phyloP scores from a whole-genome alignment of 1,140 invertebrate genomes.

The Delia radicum region DNA sequence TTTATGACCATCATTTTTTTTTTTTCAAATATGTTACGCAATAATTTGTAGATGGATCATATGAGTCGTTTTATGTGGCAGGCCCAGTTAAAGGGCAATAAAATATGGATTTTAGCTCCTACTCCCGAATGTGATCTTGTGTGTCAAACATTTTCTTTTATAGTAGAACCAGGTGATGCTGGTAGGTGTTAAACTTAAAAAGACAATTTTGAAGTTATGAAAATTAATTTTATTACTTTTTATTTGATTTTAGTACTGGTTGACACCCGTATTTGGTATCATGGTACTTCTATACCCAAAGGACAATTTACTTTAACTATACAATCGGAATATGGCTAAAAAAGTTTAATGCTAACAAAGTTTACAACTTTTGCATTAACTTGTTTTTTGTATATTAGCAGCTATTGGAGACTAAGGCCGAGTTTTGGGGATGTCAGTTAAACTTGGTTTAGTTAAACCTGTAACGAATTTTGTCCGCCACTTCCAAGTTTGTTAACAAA shows the following conservation, averaged over 20 bases:
- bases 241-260: constrained; percentile 73
- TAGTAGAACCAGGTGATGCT: constrained; percentile 83
- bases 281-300: constrained; percentile 80
- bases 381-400: too few relatives aligned
- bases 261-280: constrained; percentile 92
- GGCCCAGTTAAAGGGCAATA: constrained; percentile 83
- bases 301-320: constrained; percentile 86
- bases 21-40: neutral
- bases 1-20: neutral
- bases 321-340: constrained; percentile 88
- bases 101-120: constrained; percentile 82
- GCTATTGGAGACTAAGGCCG: too few relatives aligned
- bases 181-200: constrained; percentile 58
- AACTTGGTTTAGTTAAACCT: too few relatives aligned
- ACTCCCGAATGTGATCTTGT: constrained; percentile 84
- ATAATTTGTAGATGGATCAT: constrained; percentile 76
- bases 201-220: constrained; percentile 34
- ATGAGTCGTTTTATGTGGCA: constrained; percentile 92
- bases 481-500: too few relatives aligned
- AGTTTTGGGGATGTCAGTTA: too few relatives aligned
- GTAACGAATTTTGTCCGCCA: too few relatives aligned
- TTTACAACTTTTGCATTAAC: too few relatives aligned
- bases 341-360: too few relatives aligned
- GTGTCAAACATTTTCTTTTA: constrained; percentile 73
- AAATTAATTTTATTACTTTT: neutral